Conservation (phyloP, 2,888 invertebrate genomes). For the Myopa tessellatipennis region DNA sequence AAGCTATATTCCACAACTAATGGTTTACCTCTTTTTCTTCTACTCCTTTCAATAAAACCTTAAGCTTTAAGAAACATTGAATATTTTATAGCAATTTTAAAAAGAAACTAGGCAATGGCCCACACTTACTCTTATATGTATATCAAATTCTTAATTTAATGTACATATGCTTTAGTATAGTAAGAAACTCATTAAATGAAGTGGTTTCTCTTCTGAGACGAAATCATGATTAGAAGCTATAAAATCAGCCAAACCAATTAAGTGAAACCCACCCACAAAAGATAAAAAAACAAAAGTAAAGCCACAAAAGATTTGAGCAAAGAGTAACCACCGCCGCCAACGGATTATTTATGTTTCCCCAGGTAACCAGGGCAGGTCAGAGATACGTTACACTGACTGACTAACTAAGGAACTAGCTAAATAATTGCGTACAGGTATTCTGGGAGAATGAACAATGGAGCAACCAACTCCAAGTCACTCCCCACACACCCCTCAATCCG, state of each 20-base stretch:
- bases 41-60: too few species aligned
- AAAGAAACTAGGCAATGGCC: too few species aligned
- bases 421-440: not conserved
- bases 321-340: not conserved
- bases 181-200: not conserved
- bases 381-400: not conserved
- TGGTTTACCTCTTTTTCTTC: too few species aligned
- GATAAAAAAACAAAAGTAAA: not conserved
- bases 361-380: not conserved
- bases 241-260: slow-evolving; percentile 6
- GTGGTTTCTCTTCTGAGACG: not conserved
- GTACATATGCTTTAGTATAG: too few species aligned
- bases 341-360: slow-evolving; percentile 1
- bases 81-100: too few species aligned
- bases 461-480: not conserved
- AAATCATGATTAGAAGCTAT: not conserved
- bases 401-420: not conserved
- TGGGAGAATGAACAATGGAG: not conserved
- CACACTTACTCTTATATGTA: too few species aligned
- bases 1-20: too few species aligned
- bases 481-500: not conserved
- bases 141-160: too few species aligned
- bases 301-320: not conserved
- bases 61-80: too few species aligned
- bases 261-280: not conserved